phyloP scores from a whole-genome alignment of 1,140 invertebrate genomes.

The Brachionus paranguensis region DNA sequence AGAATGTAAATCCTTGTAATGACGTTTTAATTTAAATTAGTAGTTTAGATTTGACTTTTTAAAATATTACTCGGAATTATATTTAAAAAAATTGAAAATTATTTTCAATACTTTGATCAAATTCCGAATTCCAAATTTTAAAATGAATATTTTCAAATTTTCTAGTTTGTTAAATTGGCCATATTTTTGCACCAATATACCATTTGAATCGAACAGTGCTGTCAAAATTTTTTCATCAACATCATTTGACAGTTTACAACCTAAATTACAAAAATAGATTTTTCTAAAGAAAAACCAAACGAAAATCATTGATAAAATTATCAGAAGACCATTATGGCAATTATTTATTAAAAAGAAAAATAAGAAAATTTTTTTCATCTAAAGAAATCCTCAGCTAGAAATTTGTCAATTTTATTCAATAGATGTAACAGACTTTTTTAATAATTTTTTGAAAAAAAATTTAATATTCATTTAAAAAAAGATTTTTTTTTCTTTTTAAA shows the following conservation, averaged over 20 bases:
- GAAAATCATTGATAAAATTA: not conserved
- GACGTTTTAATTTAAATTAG: not conserved
- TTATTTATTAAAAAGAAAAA: too few species aligned
- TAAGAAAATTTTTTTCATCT: too few species aligned
- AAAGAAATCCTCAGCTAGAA: too few species aligned
- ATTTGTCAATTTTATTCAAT: too few species aligned
- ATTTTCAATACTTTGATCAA: not conserved
- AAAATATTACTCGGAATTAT: not conserved
- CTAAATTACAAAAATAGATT: not conserved
- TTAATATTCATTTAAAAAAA: too few species aligned
- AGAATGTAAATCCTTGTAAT: not conserved
- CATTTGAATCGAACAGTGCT: constrained; percentile 7
- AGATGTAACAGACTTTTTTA: too few species aligned
- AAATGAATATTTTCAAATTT: constrained; percentile 4
- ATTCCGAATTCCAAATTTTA: constrained; percentile 3
- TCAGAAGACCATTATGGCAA: too few species aligned
- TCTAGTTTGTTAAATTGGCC: constrained; percentile 2
- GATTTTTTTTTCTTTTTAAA: too few species aligned
- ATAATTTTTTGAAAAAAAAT: too few species aligned
- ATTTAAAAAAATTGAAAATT: not conserved
- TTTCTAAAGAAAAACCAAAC: not conserved
- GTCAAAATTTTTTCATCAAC: constrained; percentile 11
- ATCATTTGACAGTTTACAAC: constrained; percentile 19
- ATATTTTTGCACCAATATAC: constrained; percentile 11
- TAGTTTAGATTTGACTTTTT: not conserved